Base-by-base conservation (phyloP, 2,113 vertebrate genomes). In the Penelope pileata region DNA sequence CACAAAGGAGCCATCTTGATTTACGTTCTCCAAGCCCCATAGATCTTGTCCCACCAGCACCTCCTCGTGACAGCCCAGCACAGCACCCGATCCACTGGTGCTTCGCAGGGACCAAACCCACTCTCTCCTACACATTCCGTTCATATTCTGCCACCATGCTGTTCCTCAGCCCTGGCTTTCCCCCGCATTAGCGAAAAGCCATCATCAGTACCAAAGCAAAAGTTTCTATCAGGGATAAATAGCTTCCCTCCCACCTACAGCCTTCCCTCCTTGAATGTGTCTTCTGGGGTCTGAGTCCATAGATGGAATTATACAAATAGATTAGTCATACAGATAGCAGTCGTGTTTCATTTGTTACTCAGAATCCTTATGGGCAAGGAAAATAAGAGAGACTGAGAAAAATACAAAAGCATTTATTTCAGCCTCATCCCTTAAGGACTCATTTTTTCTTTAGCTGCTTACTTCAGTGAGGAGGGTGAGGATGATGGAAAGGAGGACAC, bases 341-440 rank as follows among this genome's bases (percentile, higher is more conserved):
- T 90, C 40, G 97, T 99, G 98, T 98, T 99, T 98, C 98, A 98
- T 98, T 99, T 98, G 98, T 98, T 98, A 98, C 98, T 98, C 97
- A 98, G 98, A 98, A 98, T 99, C 98, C 98, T 99, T 98, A 98
- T 98, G 98, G 98, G 98, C 98, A 98, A 97, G 93, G 96, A 98
- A 98, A 98, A 98, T 97, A 98, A 98, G 96, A 97, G 96, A 83
- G 94, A 84, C 76, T 92, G 83, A 79, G 98, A 98, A 98, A 98
- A 98, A 98, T 97, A 97, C 97, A 98, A 98, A 98, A 98, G 97
- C 98, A 98, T 97, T 98, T 98, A 97, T 98, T 98, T 98, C 90
- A 32, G 83, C 96, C 96, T 97, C 66, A 77, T 92, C 96, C 98
- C 98, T 98, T 97, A 97, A 97, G 98, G 98, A 98, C 97, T 88